Base-by-base conservation (phyloP, 2,888 invertebrate species). In the Incurvaria masculella region DNA sequence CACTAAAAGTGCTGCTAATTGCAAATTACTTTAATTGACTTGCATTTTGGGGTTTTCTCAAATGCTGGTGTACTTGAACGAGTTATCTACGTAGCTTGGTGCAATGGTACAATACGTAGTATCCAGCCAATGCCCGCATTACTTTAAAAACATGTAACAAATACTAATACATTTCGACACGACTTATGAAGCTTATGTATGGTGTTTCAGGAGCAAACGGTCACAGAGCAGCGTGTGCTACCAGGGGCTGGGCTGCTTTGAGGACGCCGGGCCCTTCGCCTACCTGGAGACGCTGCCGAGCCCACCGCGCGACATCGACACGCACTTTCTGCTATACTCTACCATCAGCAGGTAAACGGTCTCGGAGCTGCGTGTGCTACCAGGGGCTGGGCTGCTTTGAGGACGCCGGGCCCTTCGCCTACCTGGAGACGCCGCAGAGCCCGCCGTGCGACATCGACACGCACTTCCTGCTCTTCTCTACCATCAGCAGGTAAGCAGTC, bases 341-440 rank as follows among this genome's bases (percentile, higher is more conserved):
- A 84, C 84, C 2, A 74, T 81, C 53, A 81, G 81, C 68, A 83
- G 87, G 71, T 85, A 79, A 48, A 58, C 55, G 47, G n/a, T 90
- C 92, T 16, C 88, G 88, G 51, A 87, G 89, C 52, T 83, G 84
- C 52, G 89, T 92, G 2, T 97, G 96, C 65, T 96, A 95, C 64
- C 88, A 86, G 18, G 91, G 91, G 52, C 81, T 96, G 47, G 95
- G 96, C 8, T 97, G 96, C 63, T 96, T 95, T 73, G 89, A 92
- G 61, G 92, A 94, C 61, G 86, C 91, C 3, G 95, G 94, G 0
- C 91, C 94, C 0, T 94, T 92, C 65, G 89, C 91, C 47, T 94
- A 94, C 64, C 72, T 94, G 67, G 94, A 94, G 72, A 92, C 92
- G 78, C 70, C 94, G 49, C 95, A 94, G 2, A 87, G 88, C 46